Evolutionary conservation across 2,888 invertebrate species (phyloP).

Genomic region (Palloptera scutellata): DNA sequence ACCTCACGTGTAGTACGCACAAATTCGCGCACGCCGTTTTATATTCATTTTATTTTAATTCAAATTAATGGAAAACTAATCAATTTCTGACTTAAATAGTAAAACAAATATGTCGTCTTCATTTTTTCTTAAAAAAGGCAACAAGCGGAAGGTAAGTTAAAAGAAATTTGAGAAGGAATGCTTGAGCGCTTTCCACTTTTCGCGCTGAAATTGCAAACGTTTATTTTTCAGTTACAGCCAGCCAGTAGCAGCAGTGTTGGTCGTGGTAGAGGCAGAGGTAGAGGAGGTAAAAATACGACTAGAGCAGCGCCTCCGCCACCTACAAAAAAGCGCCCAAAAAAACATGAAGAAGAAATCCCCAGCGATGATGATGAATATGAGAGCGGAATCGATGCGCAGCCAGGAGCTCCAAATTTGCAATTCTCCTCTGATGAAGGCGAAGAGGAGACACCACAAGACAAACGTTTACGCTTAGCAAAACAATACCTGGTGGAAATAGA

Average conservation of each 20-base stretch:
- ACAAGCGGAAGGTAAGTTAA: constrained; percentile 66
- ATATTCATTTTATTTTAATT: constrained; percentile 27
- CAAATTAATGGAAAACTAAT: constrained; percentile 5
- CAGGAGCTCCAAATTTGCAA: constrained; percentile 38
- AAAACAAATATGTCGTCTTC: constrained; percentile 63
- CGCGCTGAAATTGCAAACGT: neutral
- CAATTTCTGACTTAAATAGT: neutral
- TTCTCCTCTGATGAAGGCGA: constrained; percentile 59
- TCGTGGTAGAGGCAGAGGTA: constrained; percentile 22
- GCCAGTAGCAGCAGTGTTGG: neutral
- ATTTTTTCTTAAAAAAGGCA: constrained; percentile 70
- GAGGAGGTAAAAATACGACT: constrained; percentile 37
- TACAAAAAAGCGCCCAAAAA: constrained; percentile 55
- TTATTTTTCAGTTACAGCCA: neutral
- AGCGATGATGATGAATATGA: constrained; percentile 73
- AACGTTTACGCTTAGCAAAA: constrained; percentile 87
- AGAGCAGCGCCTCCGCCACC: constrained; percentile 50
- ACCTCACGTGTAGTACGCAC: constrained; percentile 39
- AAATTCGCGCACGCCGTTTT: constrained; percentile 13
- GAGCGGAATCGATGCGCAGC: constrained; percentile 65
- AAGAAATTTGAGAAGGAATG: neutral
- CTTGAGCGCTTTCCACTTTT: no score
- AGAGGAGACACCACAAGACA: constrained; percentile 87
- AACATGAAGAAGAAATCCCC: constrained; percentile 69
- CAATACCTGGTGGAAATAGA: constrained; percentile 88